Evolutionary conservation across 2,888 invertebrate genomes (phyloP).

Genomic region (Pseudococcus jackbeardsleyi): DNA sequence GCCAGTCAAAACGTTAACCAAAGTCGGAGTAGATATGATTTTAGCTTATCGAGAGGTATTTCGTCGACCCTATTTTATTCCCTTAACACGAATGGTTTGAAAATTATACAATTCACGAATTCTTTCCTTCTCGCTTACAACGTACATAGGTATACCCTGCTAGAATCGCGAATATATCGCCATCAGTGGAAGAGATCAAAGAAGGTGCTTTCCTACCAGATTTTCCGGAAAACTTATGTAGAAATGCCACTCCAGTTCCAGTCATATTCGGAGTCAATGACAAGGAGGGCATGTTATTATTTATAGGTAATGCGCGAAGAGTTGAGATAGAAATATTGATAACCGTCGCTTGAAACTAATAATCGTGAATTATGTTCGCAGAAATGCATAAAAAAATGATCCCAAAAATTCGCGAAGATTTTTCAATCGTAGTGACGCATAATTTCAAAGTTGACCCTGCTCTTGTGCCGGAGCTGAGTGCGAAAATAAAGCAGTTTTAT

Average conservation of each 20-base stretch:
- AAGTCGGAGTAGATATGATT: constrained; percentile 1
- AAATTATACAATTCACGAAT: background rate
- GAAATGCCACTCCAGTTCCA: constrained; percentile 24
- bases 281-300: constrained; percentile 52
- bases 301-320: background rate
- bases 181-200: constrained; percentile 39
- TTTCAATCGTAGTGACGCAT: constrained; percentile 1
- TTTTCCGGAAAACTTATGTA: constrained; percentile 33
- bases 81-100: background rate
- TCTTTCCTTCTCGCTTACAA: background rate
- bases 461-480: background rate
- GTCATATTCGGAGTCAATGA: constrained; percentile 53
- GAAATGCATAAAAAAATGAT: constrained; percentile 40
- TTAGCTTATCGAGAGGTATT: constrained; percentile 12
- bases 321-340: background rate
- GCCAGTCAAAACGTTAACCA: constrained; percentile 1
- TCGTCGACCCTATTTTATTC: background rate
- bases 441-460: constrained; percentile 8
- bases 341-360: background rate
- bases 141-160: background rate
- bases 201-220: constrained; percentile 54
- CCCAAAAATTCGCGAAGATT: constrained; percentile 19
- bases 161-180: constrained; percentile 16
- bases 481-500: constrained; percentile 44
- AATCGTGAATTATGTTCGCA: background rate